A percentile compares a stretch with the other conserved stretches of the same genome.
These are phyloP conservation scores for Cotesia chilonis DNA, from an alignment of 1,140 invertebrate species.

Conservation along the genomic window DNA sequence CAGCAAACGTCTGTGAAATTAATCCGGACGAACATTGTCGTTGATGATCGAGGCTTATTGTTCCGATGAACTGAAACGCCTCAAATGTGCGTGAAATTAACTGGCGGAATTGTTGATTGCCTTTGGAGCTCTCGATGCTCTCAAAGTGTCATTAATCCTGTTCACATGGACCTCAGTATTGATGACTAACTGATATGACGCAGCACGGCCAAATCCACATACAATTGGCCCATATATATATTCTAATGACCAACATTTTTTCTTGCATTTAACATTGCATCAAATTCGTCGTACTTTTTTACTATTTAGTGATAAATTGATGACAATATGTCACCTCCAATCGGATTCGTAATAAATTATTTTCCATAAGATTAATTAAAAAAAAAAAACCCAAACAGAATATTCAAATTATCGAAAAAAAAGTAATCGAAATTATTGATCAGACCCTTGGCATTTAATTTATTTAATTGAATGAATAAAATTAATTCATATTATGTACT, in stretches of 20 bases:
- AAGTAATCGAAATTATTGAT: too few relatives aligned
- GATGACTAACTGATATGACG: conserved; percentile 46
- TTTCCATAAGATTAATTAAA: too few relatives aligned
- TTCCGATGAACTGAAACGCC: conserved; percentile 51
- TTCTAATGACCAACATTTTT: conserved; percentile 16
- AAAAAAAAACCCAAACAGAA: too few relatives aligned
- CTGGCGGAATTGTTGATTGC: conserved; percentile 42
- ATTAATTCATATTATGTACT: too few relatives aligned
- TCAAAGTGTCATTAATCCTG: conserved; percentile 34
- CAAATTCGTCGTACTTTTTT: conserved; percentile 13
- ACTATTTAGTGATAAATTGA: too few relatives aligned
- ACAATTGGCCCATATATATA: background rate
- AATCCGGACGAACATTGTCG: conserved; percentile 21
- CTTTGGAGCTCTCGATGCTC: conserved; percentile 34
- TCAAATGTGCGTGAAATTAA: conserved; percentile 66
- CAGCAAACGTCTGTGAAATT: conserved; percentile 25
- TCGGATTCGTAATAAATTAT: too few relatives aligned
- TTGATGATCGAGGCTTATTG: conserved; percentile 59
- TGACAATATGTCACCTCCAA: too few relatives aligned
- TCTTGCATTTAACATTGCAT: background rate
- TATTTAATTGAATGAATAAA: too few relatives aligned
- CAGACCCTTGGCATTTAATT: too few relatives aligned
- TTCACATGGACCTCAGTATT: conserved; percentile 41
- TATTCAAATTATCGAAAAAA: too few relatives aligned
- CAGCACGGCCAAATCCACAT: conserved; percentile 7